Evolutionary conservation across 1,140 invertebrate species (phyloP), one percentile per base, ranked within the genome.

Genomic region (Ctenoplectra terminalis): DNA sequence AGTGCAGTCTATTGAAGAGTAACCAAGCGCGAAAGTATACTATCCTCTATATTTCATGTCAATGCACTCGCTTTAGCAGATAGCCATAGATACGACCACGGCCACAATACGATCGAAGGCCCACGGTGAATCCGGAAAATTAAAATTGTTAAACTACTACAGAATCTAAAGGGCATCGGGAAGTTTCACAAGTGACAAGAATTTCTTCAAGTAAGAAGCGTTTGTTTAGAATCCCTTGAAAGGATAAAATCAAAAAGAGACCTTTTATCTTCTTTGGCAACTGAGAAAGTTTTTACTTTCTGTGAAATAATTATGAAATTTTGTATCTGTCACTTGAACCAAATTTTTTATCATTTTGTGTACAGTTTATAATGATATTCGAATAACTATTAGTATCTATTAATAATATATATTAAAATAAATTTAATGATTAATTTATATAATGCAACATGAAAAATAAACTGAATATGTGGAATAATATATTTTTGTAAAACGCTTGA

Each of bases 11-110:
- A 88, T 86, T 84, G 79, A 71, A 64, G 60, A 56, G 54, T 71
- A 84, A 58, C 73, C 78, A 72, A 61, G 71, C 79, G 50, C 54
- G 58, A 81, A 81, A 84, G 76, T 82, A 73, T 73, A 64, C 69
- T 72, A 26, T 23, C 43, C 40, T 37, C 13, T 58, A 70, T 73
- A 81, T 69, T 64, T 56, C 69, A 87, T 69, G 76, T 63, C 67
- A 37, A 81, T 46, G 54, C 15, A 52, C 50, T 20, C 29, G 46
- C 29, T 46, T 50, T 54, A 40, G 20, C 17, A 20, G 54, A 70
- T 26, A 29, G n/a, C 43, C 31, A n/a, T n/a, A 26, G 63, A 66
- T 46, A 64, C 13, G 7, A 43, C 31, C 37, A 7, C 15, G 5
- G 48, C 23, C 11, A 37, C 31, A 69, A 34, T n/a, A n/a, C 48